Percentiles rank a stretch among this genome's conserved stretches.
Conservation (phyloP, 2,888 invertebrate genomes). For the Eupithecia exiguata region DNA sequence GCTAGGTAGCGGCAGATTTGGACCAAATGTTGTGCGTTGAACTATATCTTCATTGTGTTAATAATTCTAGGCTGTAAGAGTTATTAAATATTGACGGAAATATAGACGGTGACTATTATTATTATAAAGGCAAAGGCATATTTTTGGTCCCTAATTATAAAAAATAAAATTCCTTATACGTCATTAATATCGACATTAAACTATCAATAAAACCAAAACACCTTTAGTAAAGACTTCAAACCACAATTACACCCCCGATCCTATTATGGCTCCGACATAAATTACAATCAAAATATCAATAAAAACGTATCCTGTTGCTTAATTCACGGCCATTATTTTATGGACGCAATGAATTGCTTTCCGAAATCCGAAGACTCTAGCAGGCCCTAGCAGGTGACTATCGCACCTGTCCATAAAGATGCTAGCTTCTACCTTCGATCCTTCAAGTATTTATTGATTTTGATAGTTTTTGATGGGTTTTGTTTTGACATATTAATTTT, state of each 20-base stretch:
- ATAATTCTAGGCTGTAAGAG: neutral
- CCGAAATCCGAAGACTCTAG: slow-evolving; percentile 28
- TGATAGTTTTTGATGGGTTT: neutral
- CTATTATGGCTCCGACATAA: slow-evolving; percentile 28
- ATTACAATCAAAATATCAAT: slow-evolving; percentile 32
- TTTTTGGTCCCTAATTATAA: neutral
- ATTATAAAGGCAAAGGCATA: neutral
- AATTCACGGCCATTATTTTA: slow-evolving; percentile 34
- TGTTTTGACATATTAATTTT: neutral
- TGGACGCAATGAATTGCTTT: slow-evolving; percentile 29
- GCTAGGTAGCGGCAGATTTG: neutral
- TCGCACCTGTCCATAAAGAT: slow-evolving; percentile 35
- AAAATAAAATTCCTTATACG: neutral
- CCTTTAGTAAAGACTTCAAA: slow-evolving; percentile 16
- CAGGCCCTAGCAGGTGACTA: slow-evolving; percentile 36
- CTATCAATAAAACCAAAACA: slow-evolving; percentile 22
- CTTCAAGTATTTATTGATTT: slow-evolving; percentile 1
- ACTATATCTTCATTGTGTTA: neutral
- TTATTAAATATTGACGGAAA: neutral
- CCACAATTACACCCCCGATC: slow-evolving; percentile 17
- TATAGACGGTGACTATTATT: neutral
- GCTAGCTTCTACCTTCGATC: neutral
- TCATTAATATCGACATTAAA: slow-evolving; percentile 8
- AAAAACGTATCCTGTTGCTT: slow-evolving; percentile 34
- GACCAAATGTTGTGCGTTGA: neutral